A percentile compares a stretch with the other conserved stretches of the same genome.
Conservation (phyloP, 2,113 vertebrate genomes). For the Platichthys flesus region DNA sequence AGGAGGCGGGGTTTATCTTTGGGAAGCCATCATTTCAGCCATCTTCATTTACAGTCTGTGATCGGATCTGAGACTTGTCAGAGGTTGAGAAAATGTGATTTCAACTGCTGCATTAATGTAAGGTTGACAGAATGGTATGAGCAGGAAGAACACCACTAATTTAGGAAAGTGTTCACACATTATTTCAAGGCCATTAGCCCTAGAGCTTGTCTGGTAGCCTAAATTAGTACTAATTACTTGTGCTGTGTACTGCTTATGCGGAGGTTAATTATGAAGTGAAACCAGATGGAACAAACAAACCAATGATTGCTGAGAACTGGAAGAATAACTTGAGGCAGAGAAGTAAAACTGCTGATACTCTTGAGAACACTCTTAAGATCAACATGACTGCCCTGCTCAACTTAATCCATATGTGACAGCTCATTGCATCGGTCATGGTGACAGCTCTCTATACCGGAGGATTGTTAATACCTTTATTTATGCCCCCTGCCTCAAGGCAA, state of each 20-base stretch:
- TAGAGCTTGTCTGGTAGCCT: too few species aligned
- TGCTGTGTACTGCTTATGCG: background rate
- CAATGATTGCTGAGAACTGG: background rate
- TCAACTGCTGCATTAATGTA: too few species aligned
- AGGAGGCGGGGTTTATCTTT: too few species aligned
- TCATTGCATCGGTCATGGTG: slow-evolving; percentile 32
- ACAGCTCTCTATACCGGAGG: slow-evolving; percentile 8
- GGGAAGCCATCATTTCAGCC: too few species aligned
- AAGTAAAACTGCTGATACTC: background rate
- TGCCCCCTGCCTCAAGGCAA: slow-evolving; percentile 25
- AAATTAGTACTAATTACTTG: too few species aligned
- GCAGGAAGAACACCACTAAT: too few species aligned
- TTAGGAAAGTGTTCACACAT: too few species aligned
- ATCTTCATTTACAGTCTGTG: too few species aligned
- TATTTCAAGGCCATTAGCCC: too few species aligned
- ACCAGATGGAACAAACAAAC: background rate
- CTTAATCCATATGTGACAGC: slow-evolving; percentile 23
- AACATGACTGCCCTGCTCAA: background rate
- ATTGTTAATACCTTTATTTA: slow-evolving; percentile 37
- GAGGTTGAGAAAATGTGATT: too few species aligned
- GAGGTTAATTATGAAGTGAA: background rate
- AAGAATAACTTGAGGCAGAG: background rate
- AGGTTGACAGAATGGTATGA: too few species aligned
- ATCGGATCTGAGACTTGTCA: too few species aligned
- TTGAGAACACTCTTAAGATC: background rate